Base-by-base conservation (phyloP, 2,888 invertebrate genomes). In the Camponotus fellah region DNA sequence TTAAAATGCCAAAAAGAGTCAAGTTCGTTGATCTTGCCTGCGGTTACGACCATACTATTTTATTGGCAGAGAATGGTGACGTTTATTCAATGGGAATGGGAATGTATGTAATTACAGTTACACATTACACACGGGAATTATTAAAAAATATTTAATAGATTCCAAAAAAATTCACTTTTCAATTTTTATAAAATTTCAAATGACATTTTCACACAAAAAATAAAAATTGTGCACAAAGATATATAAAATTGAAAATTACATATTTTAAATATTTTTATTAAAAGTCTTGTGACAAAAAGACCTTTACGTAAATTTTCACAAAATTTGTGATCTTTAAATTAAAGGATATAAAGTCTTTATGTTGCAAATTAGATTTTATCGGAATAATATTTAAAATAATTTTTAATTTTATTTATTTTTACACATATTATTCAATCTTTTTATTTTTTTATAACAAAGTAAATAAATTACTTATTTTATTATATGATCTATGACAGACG, bases 11-110 rank as follows among this genome's bases (percentile, higher is more conserved):
- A 3, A 95, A 95, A 58, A 95, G 96, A 85, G 95, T 96, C 17
- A 96, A 95, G 91, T 96, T 97, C 21, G 94, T 95, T 77, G 96
- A 97, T 92, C 94, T 98, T 49, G 95, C 96, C 75, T 97, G 97
- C 95, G 99, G 99, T 0, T 96, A 97, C 94, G 98, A 98, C 93
- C 98, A 99, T 94, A 96, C 96, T 56, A 92, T 98, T 14, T 91
- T 98, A 72, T 95, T 98, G 9, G 97, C 97, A 72, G 95, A 95
- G 72, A 95, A 95, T 91, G 98, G 98, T 0, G 96, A 96, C 91
- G 96, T 99, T n/a, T 98, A 97, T 91, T 96, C 97, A 4, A 98
- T 97, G 96, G 99, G 99, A 62, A 96, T 96, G 93, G 98, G 98
- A 92, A 97, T 98, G 98, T 98, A 95, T 92, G 94, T 94, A 85